Percentiles rank a stretch among this genome's conserved stretches.
Conservation (phyloP, 2,113 vertebrate genomes). For the Silurus asotus region DNA sequence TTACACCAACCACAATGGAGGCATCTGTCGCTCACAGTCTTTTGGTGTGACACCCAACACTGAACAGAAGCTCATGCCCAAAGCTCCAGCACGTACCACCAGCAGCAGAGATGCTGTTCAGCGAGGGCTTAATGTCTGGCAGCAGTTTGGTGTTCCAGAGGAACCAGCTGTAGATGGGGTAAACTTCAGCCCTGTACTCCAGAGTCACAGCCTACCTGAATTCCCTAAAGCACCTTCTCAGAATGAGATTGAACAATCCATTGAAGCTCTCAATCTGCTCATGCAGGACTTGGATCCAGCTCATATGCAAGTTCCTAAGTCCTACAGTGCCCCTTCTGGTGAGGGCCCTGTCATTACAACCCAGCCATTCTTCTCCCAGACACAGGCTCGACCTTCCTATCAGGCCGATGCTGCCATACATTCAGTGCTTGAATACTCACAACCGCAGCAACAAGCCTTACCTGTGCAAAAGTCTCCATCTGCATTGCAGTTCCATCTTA, state of each 20-base stretch:
- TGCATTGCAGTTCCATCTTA: constrained; percentile 53
- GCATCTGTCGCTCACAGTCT: constrained; percentile 83
- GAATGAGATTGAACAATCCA: constrained; percentile 93
- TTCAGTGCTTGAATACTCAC: constrained; percentile 51
- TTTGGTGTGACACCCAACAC: constrained; percentile 70
- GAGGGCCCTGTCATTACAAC: constrained; percentile 76
- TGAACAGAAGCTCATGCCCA: constrained; percentile 74
- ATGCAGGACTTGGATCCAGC: constrained; percentile 88
- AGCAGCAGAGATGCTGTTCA: constrained; percentile 96
- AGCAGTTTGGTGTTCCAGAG: constrained; percentile 81
- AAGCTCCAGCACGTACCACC: constrained; percentile 85
- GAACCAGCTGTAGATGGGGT: constrained; percentile 73
- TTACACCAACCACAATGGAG: constrained; percentile 68
- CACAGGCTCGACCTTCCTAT: constrained; percentile 69
- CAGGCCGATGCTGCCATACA: constrained; percentile 57
- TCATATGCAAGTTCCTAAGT: constrained; percentile 75
- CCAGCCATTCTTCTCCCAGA: constrained; percentile 77
- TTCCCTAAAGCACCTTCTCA: constrained; percentile 86
- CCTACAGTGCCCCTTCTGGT: constrained; percentile 80
- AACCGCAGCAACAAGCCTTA: constrained; percentile 43
- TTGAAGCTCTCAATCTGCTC: constrained; percentile 91
- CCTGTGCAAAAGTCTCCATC: constrained; percentile 48
- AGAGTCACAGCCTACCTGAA: constrained; percentile 84
- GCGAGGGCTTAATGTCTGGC: constrained; percentile 92
- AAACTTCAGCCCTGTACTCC: constrained; percentile 65